Percentiles rank a stretch among this genome's conserved stretches.
phyloP scores from a whole-genome alignment of 2,113 vertebrate genomes.

The Bufo bufo region DNA sequence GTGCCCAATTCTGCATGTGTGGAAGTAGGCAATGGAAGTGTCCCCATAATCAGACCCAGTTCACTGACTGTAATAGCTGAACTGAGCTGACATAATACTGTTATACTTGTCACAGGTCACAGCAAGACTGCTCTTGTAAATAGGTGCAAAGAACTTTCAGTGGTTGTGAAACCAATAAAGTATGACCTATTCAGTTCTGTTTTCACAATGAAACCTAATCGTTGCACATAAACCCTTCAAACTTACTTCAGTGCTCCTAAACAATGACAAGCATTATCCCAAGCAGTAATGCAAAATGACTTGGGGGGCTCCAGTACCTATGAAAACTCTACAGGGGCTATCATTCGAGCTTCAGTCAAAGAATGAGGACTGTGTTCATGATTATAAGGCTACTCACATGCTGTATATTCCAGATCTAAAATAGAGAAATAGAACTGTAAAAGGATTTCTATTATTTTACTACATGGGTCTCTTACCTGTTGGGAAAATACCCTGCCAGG shows the following conservation, averaged over 20 bases:
- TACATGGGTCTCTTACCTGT: neutral
- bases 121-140: slow-evolving; percentile 48
- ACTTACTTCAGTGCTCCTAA: slow-evolving; percentile 33
- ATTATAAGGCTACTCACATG: neutral
- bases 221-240: slow-evolving; percentile 20
- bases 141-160: slow-evolving; percentile 17
- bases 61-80: slow-evolving; percentile 11
- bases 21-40: neutral
- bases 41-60: slow-evolving; percentile 6
- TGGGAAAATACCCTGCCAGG: neutral
- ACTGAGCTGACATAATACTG: slow-evolving; percentile 34
- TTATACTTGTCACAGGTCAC: slow-evolving; percentile 26
- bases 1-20: neutral
- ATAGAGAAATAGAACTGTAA: neutral
- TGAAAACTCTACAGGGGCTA: slow-evolving; percentile 21
- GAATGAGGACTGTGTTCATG: slow-evolving; percentile 24
- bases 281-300: slow-evolving; percentile 34
- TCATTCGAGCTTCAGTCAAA: slow-evolving; percentile 20
- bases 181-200: slow-evolving; percentile 9
- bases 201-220: slow-evolving; percentile 35
- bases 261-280: slow-evolving; percentile 40
- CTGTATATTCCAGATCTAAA: neutral
- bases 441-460: neutral
- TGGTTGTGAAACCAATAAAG: slow-evolving; percentile 33
- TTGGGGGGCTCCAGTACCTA: slow-evolving; percentile 15